Evolutionary conservation across 2,113 vertebrate species (phyloP).

Genomic region (Psittacus erithacus): DNA sequence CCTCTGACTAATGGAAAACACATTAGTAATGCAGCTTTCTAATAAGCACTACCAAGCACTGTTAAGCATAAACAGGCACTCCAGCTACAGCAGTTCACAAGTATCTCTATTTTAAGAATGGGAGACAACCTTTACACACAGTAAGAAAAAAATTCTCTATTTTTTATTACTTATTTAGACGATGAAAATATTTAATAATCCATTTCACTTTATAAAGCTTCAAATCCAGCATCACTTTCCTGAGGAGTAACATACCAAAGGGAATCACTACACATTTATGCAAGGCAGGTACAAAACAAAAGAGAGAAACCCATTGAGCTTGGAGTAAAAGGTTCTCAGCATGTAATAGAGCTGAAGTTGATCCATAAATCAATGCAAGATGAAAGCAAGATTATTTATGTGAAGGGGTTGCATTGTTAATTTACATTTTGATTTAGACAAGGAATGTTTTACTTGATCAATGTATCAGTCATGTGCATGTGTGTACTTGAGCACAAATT

Average conservation of each 20-base stretch:
- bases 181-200: slow-evolving; percentile 3
- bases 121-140: not conserved
- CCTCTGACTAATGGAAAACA: slow-evolving; percentile 9
- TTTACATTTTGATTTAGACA: slow-evolving; percentile 56
- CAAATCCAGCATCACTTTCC: slow-evolving; percentile 20
- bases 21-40: slow-evolving; percentile 18
- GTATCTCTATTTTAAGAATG: slow-evolving; percentile 21
- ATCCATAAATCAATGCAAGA: slow-evolving; percentile 77
- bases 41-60: slow-evolving; percentile 3
- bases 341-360: slow-evolving; percentile 49
- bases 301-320: slow-evolving; percentile 42
- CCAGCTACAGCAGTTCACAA: not conserved
- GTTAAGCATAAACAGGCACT: not conserved
- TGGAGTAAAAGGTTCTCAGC: slow-evolving; percentile 59
- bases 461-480: not conserved
- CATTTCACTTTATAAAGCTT: not conserved
- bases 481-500: slow-evolving; percentile 1
- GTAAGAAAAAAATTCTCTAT: not conserved
- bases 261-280: slow-evolving; percentile 50
- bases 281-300: slow-evolving; percentile 64
- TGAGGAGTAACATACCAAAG: not conserved
- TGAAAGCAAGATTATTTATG: slow-evolving; percentile 73
- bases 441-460: slow-evolving; percentile 12
- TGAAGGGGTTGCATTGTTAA: slow-evolving; percentile 67
- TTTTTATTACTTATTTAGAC: not conserved